These are phyloP conservation scores for Drosophila buzzatii DNA, from an alignment of 2,888 invertebrate species.

Conservation along the genomic window DNA sequence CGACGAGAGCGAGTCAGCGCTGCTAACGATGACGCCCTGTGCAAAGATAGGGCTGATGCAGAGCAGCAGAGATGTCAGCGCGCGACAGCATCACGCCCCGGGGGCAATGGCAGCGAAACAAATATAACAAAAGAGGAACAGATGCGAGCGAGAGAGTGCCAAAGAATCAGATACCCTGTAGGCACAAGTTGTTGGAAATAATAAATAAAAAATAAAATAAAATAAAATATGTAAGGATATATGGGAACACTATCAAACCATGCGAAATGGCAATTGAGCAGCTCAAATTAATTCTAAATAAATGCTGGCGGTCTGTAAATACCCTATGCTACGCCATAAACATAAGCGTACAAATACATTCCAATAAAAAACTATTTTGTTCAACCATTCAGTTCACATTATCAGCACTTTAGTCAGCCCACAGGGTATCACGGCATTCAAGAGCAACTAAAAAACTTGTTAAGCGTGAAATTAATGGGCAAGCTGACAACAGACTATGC, in stretches of 20 bases:
- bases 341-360: neutral
- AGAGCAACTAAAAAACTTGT: conserved; percentile 34
- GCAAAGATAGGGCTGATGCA: conserved; percentile 24
- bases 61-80: conserved; percentile 55
- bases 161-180: conserved; percentile 17
- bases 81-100: conserved; percentile 70
- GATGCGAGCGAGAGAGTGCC: neutral
- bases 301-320: neutral
- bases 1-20: neutral
- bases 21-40: conserved; percentile 52
- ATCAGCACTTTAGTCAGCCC: neutral
- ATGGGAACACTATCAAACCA: neutral
- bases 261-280: neutral
- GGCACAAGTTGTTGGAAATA: neutral
- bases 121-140: conserved; percentile 14
- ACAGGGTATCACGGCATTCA: conserved; percentile 16
- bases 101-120: conserved; percentile 45
- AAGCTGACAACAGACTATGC: conserved; percentile 39
- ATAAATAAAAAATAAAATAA: too few relatives aligned
- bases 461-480: conserved; percentile 48
- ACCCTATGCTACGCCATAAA: neutral
- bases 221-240: neutral
- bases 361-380: too few relatives aligned
- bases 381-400: neutral
- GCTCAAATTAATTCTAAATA: neutral